phyloP scores from a whole-genome alignment of 1,140 invertebrate genomes.

The Limonius californicus region DNA sequence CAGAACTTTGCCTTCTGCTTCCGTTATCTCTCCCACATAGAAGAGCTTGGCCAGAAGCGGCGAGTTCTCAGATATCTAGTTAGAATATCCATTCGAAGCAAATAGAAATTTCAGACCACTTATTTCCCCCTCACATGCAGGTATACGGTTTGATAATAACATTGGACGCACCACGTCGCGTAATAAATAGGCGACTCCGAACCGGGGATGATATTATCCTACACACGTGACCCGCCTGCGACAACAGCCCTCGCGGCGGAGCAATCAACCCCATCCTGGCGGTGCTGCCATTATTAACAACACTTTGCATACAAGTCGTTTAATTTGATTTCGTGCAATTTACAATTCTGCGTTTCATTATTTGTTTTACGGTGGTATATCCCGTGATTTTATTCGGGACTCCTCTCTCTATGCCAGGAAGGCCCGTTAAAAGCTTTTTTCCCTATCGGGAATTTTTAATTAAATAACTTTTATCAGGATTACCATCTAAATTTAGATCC shows the following conservation, averaged over 20 bases:
- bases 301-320: slow-evolving; percentile 27
- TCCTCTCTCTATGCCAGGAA: not conserved
- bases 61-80: not conserved
- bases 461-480: slow-evolving; percentile 1
- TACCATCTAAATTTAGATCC: not conserved
- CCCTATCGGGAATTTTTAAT: not conserved
- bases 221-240: slow-evolving; percentile 10
- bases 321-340: slow-evolving; percentile 26
- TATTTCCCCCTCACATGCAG: not conserved
- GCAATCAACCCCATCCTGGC: not conserved
- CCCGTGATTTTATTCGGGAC: not conserved
- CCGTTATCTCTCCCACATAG: not conserved
- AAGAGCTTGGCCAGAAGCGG: not conserved
- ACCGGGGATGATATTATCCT: slow-evolving; percentile 9
- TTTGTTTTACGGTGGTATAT: not conserved
- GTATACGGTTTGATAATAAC: slow-evolving; percentile 14
- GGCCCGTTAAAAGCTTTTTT: not conserved
- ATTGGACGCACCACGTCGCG: slow-evolving; percentile 13
- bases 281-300: slow-evolving; percentile 20
- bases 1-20: not conserved
- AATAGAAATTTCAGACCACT: slow-evolving; percentile 2
- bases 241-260: slow-evolving; percentile 3
- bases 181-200: slow-evolving; percentile 12
- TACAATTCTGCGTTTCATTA: not conserved
- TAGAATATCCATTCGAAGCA: not conserved